Percentiles rank a stretch among this genome's conserved stretches.
Evolutionary conservation across 35 echinoderm and acorn worm species (phyloP).

Genomic region (Hemicentrotus pulcherrimus): DNA sequence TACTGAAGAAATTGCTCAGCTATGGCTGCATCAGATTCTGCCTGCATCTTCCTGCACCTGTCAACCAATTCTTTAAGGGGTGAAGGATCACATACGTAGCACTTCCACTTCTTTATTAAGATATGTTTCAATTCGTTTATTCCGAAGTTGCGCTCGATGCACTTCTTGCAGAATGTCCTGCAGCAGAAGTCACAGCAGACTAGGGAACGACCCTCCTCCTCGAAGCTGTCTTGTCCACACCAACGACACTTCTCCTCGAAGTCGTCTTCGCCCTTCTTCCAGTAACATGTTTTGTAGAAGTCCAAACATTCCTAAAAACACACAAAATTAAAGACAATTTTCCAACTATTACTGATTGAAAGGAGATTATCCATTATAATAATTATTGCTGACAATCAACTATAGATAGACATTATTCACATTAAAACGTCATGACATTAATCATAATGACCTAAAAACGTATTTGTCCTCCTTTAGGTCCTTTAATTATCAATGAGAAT

Average conservation of each 20-base stretch:
- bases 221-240: slow-evolving; percentile 94
- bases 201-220: too few relatives aligned
- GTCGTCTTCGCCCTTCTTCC: slow-evolving; percentile 76
- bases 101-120: slow-evolving; percentile 59
- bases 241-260: slow-evolving; percentile 90
- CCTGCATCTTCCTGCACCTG: slow-evolving; percentile 46
- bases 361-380: too few relatives aligned
- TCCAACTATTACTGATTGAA: too few relatives aligned
- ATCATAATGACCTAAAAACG: too few relatives aligned
- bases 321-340: too few relatives aligned
- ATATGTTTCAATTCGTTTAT: slow-evolving; percentile 58
- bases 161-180: slow-evolving; percentile 83
- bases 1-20: slow-evolving; percentile 46
- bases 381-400: too few relatives aligned
- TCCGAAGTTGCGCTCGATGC: slow-evolving; percentile 82
- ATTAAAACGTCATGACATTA: too few relatives aligned
- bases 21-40: slow-evolving; percentile 18
- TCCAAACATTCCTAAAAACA: slow-evolving; percentile 75
- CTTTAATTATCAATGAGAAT: too few relatives aligned
- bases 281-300: slow-evolving; percentile 77
- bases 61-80: slow-evolving; percentile 58
- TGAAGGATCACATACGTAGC: slow-evolving; percentile 75
- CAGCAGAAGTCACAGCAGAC: slow-evolving; percentile 86
- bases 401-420: too few relatives aligned
- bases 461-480: too few relatives aligned